Base-by-base conservation (phyloP, 2,888 invertebrate genomes). In the Pemphredon lugubris region DNA sequence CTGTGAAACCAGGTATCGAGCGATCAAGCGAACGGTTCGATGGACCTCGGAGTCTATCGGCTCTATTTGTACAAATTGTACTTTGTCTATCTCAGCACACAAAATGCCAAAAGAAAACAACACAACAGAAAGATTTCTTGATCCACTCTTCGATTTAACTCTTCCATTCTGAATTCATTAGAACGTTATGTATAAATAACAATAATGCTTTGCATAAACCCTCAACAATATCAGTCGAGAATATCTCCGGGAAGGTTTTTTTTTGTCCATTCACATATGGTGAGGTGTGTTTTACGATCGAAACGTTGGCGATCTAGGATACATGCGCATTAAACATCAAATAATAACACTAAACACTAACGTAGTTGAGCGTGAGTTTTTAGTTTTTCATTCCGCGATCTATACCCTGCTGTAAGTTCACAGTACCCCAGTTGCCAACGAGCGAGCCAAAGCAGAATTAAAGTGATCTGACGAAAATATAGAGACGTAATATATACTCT, bases 401-500 rank as follows among this genome's bases (percentile, higher is more conserved):
- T 50, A 77, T 79, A 82, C 74, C 79, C 81, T 83, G 83, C 81
- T 69, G 44, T 58, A 60, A 66, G 44, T 48, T 51, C 44, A 55
- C 70, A 68, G 69, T 77, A 60, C 39, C 65, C 68, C 69, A 68
- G 64, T 51, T 66, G 66, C 73, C 74, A 77, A 83, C 66, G 74
- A 63, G 51, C 58, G 65, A 79, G 51, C 58, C 64, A 79, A 77
- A 71, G 64, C 79, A 57, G 69, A 79, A 76, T 74, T 61, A 77
- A 74, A 71, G 71, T 71, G 67, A 68, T 83, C 77, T 81, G 79
- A 63, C 66, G 74, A 82, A 81, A 82, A 79, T 82, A 79, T 82
- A 82, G 77, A 82, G 81, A 85, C 78, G 60, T 77, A 75, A 75
- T 63, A 58, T 76, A 69, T 81, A 74, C 75, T 85, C 72, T 74